These are phyloP conservation scores for Tonatia bakeri DNA, from an alignment of 2,113 vertebrate genomes.

Conservation along the genomic window DNA sequence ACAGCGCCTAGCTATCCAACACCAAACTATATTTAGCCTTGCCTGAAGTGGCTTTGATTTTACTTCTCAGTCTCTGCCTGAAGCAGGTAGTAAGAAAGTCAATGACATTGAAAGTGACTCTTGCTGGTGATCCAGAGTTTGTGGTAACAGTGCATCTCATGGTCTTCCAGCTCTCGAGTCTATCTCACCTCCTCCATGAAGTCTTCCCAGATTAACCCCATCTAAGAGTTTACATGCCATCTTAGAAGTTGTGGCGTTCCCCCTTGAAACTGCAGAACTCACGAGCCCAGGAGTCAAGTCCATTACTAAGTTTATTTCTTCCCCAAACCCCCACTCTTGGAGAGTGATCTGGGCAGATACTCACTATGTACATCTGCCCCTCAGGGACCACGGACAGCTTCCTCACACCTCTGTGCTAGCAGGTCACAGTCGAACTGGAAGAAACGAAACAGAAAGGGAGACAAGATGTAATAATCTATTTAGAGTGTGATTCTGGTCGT, in stretches of 20 bases:
- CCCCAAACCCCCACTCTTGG: neutral
- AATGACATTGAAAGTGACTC: neutral
- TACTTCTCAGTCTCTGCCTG: neutral
- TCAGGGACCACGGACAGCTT: neutral
- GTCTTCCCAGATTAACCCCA: neutral
- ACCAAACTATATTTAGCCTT: neutral
- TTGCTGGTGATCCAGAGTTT: neutral
- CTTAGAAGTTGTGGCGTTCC: fast-evolving
- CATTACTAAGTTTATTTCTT: neutral
- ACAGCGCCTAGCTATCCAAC: neutral
- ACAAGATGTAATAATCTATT: neutral
- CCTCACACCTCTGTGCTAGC: neutral
- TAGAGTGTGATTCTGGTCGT: neutral
- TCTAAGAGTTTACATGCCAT: neutral
- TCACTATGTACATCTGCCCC: neutral
- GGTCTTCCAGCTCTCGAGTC: neutral
- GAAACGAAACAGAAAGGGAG: neutral
- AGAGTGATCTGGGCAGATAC: neutral
- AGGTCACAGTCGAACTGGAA: neutral
- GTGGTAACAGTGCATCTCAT: too few relatives aligned
- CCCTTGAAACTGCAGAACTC: neutral
- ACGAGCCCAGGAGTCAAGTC: neutral
- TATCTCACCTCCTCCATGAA: neutral
- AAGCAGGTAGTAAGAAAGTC: neutral
- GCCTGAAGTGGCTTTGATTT: neutral